Conservation (phyloP, 2,888 invertebrate genomes). For the Hofmannophila pseudospretella region DNA sequence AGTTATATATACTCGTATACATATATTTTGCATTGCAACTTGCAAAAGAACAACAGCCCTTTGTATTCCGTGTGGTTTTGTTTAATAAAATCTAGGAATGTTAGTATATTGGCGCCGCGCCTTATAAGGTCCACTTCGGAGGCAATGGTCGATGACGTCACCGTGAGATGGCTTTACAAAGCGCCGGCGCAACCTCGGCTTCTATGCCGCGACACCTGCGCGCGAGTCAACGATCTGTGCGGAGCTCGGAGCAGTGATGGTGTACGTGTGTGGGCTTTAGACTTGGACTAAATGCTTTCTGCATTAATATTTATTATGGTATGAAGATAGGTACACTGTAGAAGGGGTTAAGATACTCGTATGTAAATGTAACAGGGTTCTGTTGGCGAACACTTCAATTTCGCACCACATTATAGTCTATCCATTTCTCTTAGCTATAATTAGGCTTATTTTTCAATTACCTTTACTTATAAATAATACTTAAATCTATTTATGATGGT, state of each 20-base stretch:
- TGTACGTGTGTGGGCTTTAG: constrained; percentile 17
- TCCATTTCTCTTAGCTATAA: too few relatives aligned
- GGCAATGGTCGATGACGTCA: constrained; percentile 44
- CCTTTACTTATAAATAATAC: too few relatives aligned
- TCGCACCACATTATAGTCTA: too few relatives aligned
- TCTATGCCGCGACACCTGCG: constrained; percentile 32
- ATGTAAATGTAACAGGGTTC: too few relatives aligned
- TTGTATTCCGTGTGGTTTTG: constrained; percentile 2
- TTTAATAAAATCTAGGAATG: constrained; percentile 11
- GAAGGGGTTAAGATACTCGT: not conserved
- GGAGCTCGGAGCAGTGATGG: constrained; percentile 10
- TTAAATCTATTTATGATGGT: too few relatives aligned
- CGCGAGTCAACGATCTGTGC: constrained; percentile 42
- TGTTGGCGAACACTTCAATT: too few relatives aligned
- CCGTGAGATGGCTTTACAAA: constrained; percentile 19
- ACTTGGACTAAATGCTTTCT: constrained; percentile 17
- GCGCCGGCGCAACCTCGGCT: constrained; percentile 21
- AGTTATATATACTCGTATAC: too few relatives aligned
- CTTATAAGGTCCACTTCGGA: constrained; percentile 31
- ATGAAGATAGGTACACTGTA: constrained; percentile 4
- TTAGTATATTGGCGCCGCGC: constrained; percentile 24
- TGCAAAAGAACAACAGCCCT: too few relatives aligned
- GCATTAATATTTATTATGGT: constrained; percentile 9
- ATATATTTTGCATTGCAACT: too few relatives aligned
- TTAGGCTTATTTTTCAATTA: too few relatives aligned